phyloP scores from a whole-genome alignment of 2,797 vertebrate genomes.

The Paguma larvata region DNA sequence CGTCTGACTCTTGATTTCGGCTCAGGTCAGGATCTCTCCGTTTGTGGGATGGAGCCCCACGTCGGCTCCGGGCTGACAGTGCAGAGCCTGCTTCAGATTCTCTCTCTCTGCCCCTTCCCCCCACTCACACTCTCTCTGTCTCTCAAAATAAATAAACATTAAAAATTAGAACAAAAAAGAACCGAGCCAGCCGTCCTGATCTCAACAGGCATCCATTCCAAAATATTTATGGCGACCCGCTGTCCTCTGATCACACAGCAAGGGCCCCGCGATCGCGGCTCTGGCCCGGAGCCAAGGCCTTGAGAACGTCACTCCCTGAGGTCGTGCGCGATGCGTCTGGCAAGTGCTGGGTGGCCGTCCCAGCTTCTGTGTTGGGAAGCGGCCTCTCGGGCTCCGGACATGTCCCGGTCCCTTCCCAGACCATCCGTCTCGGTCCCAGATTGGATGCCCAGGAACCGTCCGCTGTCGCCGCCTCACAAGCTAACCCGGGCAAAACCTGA shows the following conservation, averaged over 20 bases:
- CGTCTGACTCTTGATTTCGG: too few relatives aligned
- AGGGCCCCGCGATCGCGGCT: not conserved
- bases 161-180: not conserved
- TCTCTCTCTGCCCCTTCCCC: too few relatives aligned
- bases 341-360: rapidly evolving
- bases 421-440: not conserved
- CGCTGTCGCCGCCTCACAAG: not conserved
- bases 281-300: not conserved
- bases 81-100: too few relatives aligned
- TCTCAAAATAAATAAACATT: too few relatives aligned
- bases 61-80: too few relatives aligned
- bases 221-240: not conserved
- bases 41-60: too few relatives aligned
- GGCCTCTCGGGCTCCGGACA: not conserved
- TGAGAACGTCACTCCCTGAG: rapidly evolving
- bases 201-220: not conserved
- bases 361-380: not conserved
- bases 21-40: too few relatives aligned
- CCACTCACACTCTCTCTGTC: too few relatives aligned
- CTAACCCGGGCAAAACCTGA: not conserved
- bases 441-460: not conserved
- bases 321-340: rapidly evolving
- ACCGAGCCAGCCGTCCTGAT: not conserved
- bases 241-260: rapidly evolving
- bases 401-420: not conserved